A percentile compares a stretch with the other conserved stretches of the same genome.
Conservation (phyloP, 2,113 vertebrate genomes). For the Cathartes aura region DNA sequence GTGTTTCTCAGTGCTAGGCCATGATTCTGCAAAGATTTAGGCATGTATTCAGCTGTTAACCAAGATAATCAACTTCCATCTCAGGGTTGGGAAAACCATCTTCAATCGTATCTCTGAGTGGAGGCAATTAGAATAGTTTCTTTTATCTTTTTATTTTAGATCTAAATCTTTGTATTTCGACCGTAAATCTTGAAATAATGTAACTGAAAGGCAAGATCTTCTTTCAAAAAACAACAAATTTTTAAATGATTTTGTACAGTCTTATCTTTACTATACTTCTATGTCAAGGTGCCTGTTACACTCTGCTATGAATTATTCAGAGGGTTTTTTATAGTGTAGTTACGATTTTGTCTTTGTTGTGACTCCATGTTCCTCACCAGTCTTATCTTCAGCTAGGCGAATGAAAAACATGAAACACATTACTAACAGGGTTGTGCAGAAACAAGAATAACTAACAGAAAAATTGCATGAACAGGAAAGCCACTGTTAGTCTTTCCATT, state of each 20-base stretch:
- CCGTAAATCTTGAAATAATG: not conserved
- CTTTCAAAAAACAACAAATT: not conserved
- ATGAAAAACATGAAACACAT: not conserved
- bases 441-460: not conserved
- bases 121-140: not conserved
- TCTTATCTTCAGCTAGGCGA: not conserved
- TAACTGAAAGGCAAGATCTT: not conserved
- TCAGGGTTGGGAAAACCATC: not conserved
- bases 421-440: not conserved
- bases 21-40: not conserved
- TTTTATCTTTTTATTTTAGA: not conserved
- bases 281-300: not conserved
- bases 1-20: not conserved
- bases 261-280: not conserved
- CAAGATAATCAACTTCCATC: not conserved
- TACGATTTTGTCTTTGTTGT: not conserved
- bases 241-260: not conserved
- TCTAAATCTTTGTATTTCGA: not conserved
- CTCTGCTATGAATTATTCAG: not conserved
- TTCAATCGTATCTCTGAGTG: rapidly evolving
- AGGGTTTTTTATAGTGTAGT: not conserved
- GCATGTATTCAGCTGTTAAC: not conserved
- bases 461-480: not conserved
- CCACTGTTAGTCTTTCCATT: not conserved
- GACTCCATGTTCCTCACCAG: not conserved